Evolutionary conservation across 64 coral and sea anemone genomes (phyloP), one percentile per base, ranked within the genome.

Genomic region (Pocillopora damicornis): DNA sequence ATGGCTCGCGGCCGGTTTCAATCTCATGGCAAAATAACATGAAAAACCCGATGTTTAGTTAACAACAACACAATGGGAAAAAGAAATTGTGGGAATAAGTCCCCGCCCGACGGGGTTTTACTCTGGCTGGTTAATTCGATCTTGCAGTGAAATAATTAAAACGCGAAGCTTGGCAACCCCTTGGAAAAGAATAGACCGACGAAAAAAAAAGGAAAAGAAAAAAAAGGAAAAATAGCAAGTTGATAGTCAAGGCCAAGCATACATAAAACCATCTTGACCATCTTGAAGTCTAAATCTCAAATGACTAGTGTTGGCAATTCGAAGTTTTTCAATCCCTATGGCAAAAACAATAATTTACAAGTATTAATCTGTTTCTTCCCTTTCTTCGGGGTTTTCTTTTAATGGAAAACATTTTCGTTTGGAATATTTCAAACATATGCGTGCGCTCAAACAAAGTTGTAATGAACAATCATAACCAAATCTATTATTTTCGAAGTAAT

Each of bases 181-280:
- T 81, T 38, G 3, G 7, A 15, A 63, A 81, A 81, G 16, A 15
- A 45, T 35, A 35, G 63, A 35, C 20, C 15, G 17, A 14, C 26
- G 17, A 38, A 67, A 51, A 80, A 25, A 36, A 17, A 81, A 35
- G 1, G 17, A 81, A n/a, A 17, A 38, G 42, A 51, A 80, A 25
- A 63, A 36, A 17, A 81, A 35, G 5, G 17, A 81, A n/a, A 30
- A 30, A 30, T 0, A 51, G 42, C 7, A 51, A 51, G 42, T 51
- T 51, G 57, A 67, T 11, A 45, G 5, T 2, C 18, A 63, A 30
- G 13, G 15, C 36, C 26, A 18, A 65, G 37, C 7, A 20, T 25
- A 23, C n/a, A 71, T 8, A 5, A 9, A 9, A 37, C 80, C 80
- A 83, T 64, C 80, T 83, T 83, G 80, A 37, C 80, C 80, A 83